Evolutionary conservation across 2,113 vertebrate genomes (phyloP), one percentile per base, ranked within the genome.

Genomic region (Xyliphius kryptos): DNA sequence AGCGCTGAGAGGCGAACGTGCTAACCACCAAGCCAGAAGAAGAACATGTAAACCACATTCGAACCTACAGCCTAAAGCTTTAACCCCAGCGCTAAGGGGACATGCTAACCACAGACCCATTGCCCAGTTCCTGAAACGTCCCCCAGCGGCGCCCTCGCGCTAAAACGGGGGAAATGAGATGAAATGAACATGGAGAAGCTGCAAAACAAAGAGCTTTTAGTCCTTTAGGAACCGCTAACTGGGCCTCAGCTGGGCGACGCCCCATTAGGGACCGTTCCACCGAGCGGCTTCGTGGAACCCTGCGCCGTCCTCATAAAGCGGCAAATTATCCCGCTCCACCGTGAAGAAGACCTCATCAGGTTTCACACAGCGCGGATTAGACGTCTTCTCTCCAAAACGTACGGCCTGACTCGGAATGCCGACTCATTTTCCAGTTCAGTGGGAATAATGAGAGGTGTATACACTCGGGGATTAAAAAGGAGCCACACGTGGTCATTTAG

Each of bases 381-480:
- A 82, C 77, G 71, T 68, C 70, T n/a, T 69, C 56, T 64, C 70
- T 80, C 78, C 79, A 75, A 80, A 79, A 82, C 70, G 61, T 66
- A 51, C 66, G 40, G 12, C 74, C 76, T 81, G 74, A 81, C 76
- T 77, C 74, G 63, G 55, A 68, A 77, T 55, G 71, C 70, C 79
- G 81, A 83, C 80, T 83, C 85, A 77, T 90, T 88, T 88, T 88
- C 82, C 83, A 86, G 77, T 81, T 85, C 79, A 80, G 58, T 81
- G 82, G 75, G 64, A 87, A 81, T 82, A 84, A 73, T 48, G 68
- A 69, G 50, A 66, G 79, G 73, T 69, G 74, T 11, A 82, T 83
- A 83, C 82, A 86, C 79, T 77, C 79, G 79, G 79, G 72, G 69
- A 64, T n/a, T 9, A 12, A 6, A 26, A 61, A 46, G 74, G 17